Percentiles rank a stretch among this genome's conserved stretches.
These are phyloP conservation scores for Drosophila ambigua DNA, from an alignment of 1,140 invertebrate species.

Conservation along the genomic window DNA sequence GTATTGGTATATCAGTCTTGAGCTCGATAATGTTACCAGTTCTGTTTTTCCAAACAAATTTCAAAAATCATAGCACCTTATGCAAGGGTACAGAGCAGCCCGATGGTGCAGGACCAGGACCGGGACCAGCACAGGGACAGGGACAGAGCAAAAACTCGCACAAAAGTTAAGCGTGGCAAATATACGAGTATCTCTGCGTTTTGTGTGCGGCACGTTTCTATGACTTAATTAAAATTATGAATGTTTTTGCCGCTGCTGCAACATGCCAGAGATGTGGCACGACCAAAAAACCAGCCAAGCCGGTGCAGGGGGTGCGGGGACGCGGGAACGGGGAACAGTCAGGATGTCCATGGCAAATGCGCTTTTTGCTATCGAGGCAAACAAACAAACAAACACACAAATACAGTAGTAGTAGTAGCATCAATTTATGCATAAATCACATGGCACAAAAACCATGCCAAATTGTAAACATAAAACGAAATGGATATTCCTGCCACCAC, in stretches of 20 bases:
- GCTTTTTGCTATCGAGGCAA: constrained; percentile 55
- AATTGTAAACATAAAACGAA: constrained; percentile 64
- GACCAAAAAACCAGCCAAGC: constrained; percentile 30
- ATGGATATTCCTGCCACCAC: constrained; percentile 21
- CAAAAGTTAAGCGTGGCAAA: constrained; percentile 58
- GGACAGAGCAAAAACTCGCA: constrained; percentile 27
- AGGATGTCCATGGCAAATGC: constrained; percentile 61
- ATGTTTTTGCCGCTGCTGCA: constrained; percentile 52
- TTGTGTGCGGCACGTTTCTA: constrained; percentile 52
- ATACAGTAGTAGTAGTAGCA: constrained; percentile 46
- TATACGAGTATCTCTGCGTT: constrained; percentile 27
- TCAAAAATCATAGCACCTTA: no score
- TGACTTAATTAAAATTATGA: constrained; percentile 78
- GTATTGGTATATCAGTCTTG: no score
- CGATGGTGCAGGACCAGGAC: not conserved
- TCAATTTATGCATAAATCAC: constrained; percentile 73
- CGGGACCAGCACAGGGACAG: constrained; percentile 1
- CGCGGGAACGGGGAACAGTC: constrained; percentile 10
- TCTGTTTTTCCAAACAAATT: no score
- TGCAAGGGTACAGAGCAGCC: no score
- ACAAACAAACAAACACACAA: constrained; percentile 49
- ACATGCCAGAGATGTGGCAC: constrained; percentile 19
- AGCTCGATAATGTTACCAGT: no score
- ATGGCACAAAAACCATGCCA: constrained; percentile 65
- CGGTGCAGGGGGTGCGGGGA: not conserved